Evolutionary conservation across 2,113 vertebrate genomes (phyloP).

Genomic region (Podarcis muralis): DNA sequence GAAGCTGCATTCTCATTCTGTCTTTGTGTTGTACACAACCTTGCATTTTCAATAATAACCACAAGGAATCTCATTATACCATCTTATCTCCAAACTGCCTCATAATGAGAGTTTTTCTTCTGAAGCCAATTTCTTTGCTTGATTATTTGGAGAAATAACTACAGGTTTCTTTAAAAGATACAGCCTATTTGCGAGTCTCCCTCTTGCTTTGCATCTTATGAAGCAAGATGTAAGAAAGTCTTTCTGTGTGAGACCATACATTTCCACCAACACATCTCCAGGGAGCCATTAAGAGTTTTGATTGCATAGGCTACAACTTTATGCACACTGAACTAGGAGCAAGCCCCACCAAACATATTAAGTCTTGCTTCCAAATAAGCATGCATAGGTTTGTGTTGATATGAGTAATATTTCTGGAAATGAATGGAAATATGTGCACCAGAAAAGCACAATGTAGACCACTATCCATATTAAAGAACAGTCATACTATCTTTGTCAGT

Average conservation of each 20-base stretch:
- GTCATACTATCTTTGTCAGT: neutral
- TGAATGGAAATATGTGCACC: neutral
- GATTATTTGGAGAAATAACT: constrained; percentile 25
- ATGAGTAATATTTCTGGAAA: neutral
- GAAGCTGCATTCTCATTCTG: neutral
- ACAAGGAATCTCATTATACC: neutral
- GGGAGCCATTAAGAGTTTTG: neutral
- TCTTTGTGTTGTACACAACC: neutral
- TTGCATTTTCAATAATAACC: constrained; percentile 20
- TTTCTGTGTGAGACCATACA: neutral
- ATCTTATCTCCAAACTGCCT: constrained; percentile 31
- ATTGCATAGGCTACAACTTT: neutral
- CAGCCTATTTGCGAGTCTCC: constrained; percentile 18
- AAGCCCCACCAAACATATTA: neutral
- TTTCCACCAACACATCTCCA: neutral
- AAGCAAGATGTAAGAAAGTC: neutral
- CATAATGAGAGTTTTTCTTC: constrained; percentile 13
- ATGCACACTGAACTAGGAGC: neutral
- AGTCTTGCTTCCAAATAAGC: neutral
- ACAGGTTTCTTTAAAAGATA: constrained; percentile 9
- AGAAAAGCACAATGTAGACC: too few relatives aligned
- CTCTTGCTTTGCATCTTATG: constrained; percentile 3
- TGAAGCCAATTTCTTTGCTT: constrained; percentile 14
- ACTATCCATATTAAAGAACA: neutral
- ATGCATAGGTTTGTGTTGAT: neutral